phyloP scores from a whole-genome alignment of 2,888 invertebrate genomes.

The Netelia melanura region DNA sequence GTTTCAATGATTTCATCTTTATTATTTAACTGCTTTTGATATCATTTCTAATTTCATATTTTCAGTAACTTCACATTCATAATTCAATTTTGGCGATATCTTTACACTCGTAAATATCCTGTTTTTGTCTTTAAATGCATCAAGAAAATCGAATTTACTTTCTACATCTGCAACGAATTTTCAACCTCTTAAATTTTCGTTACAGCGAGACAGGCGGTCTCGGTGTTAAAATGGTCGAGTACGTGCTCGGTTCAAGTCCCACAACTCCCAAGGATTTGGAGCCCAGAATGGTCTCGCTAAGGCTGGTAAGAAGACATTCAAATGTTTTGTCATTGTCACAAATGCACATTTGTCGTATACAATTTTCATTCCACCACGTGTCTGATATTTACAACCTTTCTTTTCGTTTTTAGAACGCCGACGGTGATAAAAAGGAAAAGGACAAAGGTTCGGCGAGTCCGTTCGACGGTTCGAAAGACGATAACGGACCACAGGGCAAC shows the following conservation, averaged over 20 bases:
- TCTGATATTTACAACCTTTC: neutral
- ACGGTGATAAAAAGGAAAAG: conserved; percentile 85
- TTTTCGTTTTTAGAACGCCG: conserved; percentile 78
- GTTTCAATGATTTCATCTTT: too few relatives aligned
- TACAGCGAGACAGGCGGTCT: conserved; percentile 95
- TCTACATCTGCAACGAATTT: neutral
- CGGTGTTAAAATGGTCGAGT: conserved; percentile 99
- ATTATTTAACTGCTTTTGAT: too few relatives aligned
- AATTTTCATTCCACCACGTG: neutral
- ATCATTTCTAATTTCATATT: too few relatives aligned
- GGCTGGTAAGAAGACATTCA: conserved; percentile 80
- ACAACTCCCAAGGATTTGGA: conserved; percentile 86
- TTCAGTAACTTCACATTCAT: too few relatives aligned
- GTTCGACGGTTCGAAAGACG: conserved; percentile 87
- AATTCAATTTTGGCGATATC: too few relatives aligned
- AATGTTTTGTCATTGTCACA: conserved; percentile 14
- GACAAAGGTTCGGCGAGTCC: conserved; percentile 87
- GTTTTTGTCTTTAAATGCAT: too few relatives aligned
- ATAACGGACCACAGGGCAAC: conserved; percentile 86
- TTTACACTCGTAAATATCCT: too few relatives aligned
- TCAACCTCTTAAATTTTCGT: neutral
- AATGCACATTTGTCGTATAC: neutral
- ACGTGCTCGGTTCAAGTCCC: conserved; percentile 96
- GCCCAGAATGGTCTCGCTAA: conserved; percentile 82
- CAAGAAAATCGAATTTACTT: too few relatives aligned